Percentiles rank a stretch among this genome's conserved stretches.
Conservation (phyloP, 2,888 invertebrate genomes). For the Tachina lurida region DNA sequence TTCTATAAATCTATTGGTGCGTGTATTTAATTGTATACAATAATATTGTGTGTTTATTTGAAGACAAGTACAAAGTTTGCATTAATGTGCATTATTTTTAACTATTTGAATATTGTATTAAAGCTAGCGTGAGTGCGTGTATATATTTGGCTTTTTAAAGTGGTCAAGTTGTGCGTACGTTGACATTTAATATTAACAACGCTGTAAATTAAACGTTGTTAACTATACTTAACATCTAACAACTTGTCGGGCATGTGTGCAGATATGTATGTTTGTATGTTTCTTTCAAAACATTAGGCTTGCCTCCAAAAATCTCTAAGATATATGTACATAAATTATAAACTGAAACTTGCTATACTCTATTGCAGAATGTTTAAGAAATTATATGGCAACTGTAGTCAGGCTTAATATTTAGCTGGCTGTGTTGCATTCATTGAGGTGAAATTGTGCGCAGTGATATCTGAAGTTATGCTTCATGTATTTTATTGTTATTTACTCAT, state of each 20-base stretch:
- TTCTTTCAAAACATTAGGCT: conserved; percentile 26
- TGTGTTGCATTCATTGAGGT: conserved; percentile 56
- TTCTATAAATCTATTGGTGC: neutral
- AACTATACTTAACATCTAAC: conserved; percentile 67
- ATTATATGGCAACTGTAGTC: neutral
- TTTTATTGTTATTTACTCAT: conserved; percentile 62
- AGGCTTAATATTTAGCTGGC: conserved; percentile 8
- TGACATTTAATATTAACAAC: conserved; percentile 72
- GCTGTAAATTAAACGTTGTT: conserved; percentile 71
- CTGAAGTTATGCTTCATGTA: conserved; percentile 65
- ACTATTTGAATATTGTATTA: conserved; percentile 6
- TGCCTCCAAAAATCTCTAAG: neutral
- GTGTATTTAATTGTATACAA: conserved; percentile 58
- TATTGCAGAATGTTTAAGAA: neutral
- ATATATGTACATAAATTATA: too few species aligned
- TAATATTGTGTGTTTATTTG: conserved; percentile 16
- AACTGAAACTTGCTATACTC: neutral
- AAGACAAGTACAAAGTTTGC: conserved; percentile 23
- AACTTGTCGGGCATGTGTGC: conserved; percentile 14
- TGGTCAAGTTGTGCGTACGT: conserved; percentile 64
- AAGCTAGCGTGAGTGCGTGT: neutral
- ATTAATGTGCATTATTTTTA: conserved; percentile 23
- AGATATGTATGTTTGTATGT: neutral
- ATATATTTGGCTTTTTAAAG: conserved; percentile 26
- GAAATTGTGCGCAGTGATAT: conserved; percentile 66